Conservation (phyloP, 2,888 invertebrate species). For the Elmis aenea region DNA sequence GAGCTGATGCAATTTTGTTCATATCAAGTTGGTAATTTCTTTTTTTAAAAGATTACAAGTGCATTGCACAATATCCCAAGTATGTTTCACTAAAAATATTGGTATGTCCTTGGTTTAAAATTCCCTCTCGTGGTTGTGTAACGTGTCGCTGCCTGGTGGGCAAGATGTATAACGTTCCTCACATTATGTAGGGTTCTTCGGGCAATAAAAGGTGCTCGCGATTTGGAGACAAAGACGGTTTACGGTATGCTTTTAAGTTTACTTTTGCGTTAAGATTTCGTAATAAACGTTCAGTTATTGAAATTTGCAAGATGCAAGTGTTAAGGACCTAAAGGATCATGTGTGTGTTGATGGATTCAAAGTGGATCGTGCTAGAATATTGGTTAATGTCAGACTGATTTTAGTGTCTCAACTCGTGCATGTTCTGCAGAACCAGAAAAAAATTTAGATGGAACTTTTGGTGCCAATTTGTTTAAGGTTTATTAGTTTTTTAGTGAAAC, state of each 20-base stretch:
- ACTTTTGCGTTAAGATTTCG: constrained; percentile 15
- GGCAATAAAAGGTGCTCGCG: no score
- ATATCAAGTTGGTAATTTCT: no score
- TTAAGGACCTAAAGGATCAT: constrained; percentile 8
- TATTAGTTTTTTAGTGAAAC: constrained; percentile 1
- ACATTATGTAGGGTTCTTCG: no score
- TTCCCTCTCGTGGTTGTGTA: background rate
- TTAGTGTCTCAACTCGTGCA: background rate
- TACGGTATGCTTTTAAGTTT: constrained; percentile 8
- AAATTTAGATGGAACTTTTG: constrained; percentile 9
- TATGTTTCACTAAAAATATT: no score
- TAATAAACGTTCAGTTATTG: constrained; percentile 8
- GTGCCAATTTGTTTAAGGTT: constrained; percentile 11
- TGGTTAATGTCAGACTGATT: background rate
- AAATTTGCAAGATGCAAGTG: constrained; percentile 11
- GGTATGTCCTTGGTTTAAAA: constrained; percentile 6
- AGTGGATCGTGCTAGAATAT: constrained; percentile 3
- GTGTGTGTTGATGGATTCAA: constrained; percentile 11
- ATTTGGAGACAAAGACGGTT: constrained; percentile 18
- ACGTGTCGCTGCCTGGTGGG: constrained; percentile 7
- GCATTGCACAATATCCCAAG: no score
- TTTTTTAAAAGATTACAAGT: no score
- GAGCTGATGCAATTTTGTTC: no score
- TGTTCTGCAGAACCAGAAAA: background rate
- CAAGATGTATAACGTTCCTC: constrained; percentile 6